These are phyloP conservation scores for Pitangus sulphuratus DNA, from an alignment of 2,797 vertebrate species.

Conservation along the genomic window DNA sequence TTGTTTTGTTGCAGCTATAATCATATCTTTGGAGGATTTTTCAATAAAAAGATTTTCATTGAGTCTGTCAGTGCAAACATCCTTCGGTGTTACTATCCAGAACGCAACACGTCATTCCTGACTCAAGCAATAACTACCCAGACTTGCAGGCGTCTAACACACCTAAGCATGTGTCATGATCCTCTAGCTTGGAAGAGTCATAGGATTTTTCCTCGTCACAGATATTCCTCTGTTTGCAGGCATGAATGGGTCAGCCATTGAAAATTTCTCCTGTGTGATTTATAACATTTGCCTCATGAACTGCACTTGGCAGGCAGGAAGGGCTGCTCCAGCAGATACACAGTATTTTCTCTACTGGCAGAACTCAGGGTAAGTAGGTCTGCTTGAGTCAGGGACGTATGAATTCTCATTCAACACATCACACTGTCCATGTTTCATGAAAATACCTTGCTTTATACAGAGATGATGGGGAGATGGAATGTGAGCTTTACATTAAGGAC, in stretches of 20 bases:
- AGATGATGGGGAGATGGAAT: rapidly evolving
- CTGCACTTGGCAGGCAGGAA: slow-evolving; percentile 65
- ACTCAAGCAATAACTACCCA: not conserved
- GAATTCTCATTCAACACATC: not conserved
- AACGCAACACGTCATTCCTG: not conserved
- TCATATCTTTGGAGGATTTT: not conserved
- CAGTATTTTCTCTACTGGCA: slow-evolving; percentile 56
- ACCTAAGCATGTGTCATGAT: rapidly evolving
- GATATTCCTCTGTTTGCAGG: slow-evolving; percentile 16
- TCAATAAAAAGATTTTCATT: not conserved
- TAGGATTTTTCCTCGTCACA: rapidly evolving
- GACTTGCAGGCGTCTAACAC: not conserved
- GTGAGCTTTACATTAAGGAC: slow-evolving; percentile 19
- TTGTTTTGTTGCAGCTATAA: not conserved
- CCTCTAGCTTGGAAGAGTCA: not conserved
- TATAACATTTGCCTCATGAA: slow-evolving; percentile 56
- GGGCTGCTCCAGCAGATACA: slow-evolving; percentile 22
- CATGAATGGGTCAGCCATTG: not conserved
- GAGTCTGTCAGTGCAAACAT: not conserved
- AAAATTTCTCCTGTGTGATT: slow-evolving; percentile 65
- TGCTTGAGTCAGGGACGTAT: not conserved
- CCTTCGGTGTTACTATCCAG: not conserved
- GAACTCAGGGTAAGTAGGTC: not conserved
- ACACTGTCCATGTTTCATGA: not conserved
- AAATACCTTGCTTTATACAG: not conserved